Percentiles rank a stretch among this genome's conserved stretches.
Evolutionary conservation across 2,888 invertebrate species (phyloP).

Genomic region (Conistra vaccinii): DNA sequence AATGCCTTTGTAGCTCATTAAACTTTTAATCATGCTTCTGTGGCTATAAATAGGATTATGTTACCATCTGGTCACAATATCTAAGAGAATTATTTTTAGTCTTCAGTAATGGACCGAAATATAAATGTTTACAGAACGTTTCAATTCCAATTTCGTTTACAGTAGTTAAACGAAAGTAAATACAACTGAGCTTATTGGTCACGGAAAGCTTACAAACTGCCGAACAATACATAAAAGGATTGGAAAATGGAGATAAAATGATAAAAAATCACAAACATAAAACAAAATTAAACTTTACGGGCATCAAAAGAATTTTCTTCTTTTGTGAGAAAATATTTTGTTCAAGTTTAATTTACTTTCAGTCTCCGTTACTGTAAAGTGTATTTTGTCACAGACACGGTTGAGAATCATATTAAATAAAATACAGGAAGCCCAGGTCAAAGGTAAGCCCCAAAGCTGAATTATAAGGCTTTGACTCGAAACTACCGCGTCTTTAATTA

Average conservation of each 20-base stretch:
- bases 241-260: slow-evolving; percentile 36
- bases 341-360: slow-evolving; percentile 76
- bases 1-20: slow-evolving; percentile 4
- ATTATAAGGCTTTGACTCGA: neutral
- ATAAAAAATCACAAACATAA: slow-evolving; percentile 40
- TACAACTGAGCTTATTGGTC: slow-evolving; percentile 10
- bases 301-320: slow-evolving; percentile 59
- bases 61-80: neutral
- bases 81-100: neutral
- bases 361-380: slow-evolving; percentile 52
- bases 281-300: slow-evolving; percentile 64
- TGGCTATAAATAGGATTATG: neutral
- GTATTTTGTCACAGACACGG: slow-evolving; percentile 58
- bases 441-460: slow-evolving; percentile 6
- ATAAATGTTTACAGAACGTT: slow-evolving; percentile 12
- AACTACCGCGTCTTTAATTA: slow-evolving; percentile 16
- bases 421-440: neutral
- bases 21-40: neutral
- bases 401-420: slow-evolving; percentile 7
- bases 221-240: slow-evolving; percentile 48
- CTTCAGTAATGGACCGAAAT: slow-evolving; percentile 1
- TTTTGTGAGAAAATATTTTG: slow-evolving; percentile 68
- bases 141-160: slow-evolving; percentile 16
- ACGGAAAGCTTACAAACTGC: slow-evolving; percentile 29
- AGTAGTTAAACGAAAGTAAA: slow-evolving; percentile 30